These are phyloP conservation scores for Pelodytes ibericus DNA, from an alignment of 2,797 vertebrate genomes.

Conservation along the genomic window DNA sequence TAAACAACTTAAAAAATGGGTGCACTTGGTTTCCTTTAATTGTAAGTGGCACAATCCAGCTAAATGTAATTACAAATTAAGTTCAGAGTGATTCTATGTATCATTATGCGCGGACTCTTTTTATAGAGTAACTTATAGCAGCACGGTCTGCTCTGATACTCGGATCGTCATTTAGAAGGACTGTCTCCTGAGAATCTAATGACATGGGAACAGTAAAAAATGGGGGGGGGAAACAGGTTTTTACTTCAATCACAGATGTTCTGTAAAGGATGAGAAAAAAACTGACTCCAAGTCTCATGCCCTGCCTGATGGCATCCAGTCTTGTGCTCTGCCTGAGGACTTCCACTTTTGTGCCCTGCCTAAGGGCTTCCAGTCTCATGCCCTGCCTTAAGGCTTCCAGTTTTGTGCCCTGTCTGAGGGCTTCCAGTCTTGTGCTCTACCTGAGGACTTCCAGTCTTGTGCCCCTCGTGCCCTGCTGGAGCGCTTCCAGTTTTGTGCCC, in stretches of 20 bases:
- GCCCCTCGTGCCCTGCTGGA: no score
- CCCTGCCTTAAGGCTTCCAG: no score
- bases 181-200: constrained; percentile 69
- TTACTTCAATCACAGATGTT: constrained; percentile 71
- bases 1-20: no score
- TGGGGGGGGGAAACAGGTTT: constrained; percentile 57
- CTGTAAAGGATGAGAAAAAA: constrained; percentile 61
- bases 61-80: constrained; percentile 73
- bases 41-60: constrained; percentile 66
- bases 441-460: no score
- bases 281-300: no score
- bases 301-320: no score
- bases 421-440: no score
- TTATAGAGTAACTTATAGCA: constrained; percentile 55
- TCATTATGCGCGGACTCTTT: constrained; percentile 69
- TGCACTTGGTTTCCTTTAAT: constrained; percentile 54
- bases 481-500: no score
- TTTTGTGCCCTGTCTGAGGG: no score
- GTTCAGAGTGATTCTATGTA: constrained; percentile 75
- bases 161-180: constrained; percentile 67
- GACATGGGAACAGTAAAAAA: constrained; percentile 68
- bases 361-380: no score
- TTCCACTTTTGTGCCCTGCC: no score
- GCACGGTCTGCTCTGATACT: constrained; percentile 61
- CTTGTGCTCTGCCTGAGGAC: no score